These are phyloP conservation scores for Pseudolaguvia tuberculata DNA, from an alignment of 2,113 vertebrate species.

Conservation along the genomic window DNA sequence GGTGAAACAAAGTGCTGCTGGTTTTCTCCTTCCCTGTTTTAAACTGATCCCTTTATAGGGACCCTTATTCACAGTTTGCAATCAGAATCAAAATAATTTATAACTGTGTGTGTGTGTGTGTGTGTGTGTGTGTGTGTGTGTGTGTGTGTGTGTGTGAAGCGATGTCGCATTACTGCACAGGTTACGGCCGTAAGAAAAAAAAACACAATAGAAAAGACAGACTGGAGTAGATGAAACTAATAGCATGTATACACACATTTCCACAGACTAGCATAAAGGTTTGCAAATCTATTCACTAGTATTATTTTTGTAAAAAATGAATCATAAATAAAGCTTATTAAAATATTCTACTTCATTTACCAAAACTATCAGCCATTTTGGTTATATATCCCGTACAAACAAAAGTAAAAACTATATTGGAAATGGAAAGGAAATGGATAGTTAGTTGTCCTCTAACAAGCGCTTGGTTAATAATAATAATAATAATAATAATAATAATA, in stretches of 20 bases:
- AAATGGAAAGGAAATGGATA: slow-evolving; percentile 10
- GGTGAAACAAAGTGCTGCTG: slow-evolving; percentile 51
- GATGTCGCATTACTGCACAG: slow-evolving; percentile 14
- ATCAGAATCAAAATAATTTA: slow-evolving; percentile 33
- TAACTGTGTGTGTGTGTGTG: too few relatives aligned
- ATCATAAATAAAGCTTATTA: slow-evolving; percentile 72
- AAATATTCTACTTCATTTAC: slow-evolving; percentile 67
- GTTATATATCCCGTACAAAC: slow-evolving; percentile 37
- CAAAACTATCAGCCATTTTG: slow-evolving; percentile 52
- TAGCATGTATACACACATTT: slow-evolving; percentile 12
- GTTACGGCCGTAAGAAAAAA: neutral
- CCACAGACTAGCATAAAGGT: slow-evolving; percentile 31
- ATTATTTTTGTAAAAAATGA: slow-evolving; percentile 29
- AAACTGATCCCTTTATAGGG: slow-evolving; percentile 24
- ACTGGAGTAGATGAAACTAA: slow-evolving; percentile 1
- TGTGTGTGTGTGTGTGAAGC: slow-evolving; percentile 24
- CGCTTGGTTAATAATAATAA: slow-evolving; percentile 13
- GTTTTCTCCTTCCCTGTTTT: slow-evolving; percentile 53
- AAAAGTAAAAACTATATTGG: slow-evolving; percentile 27
- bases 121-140: too few relatives aligned
- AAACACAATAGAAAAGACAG: neutral
- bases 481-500: neutral
- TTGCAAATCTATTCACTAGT: slow-evolving; percentile 22
- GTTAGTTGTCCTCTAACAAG: slow-evolving; percentile 11
- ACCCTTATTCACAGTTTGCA: slow-evolving; percentile 52